These are phyloP conservation scores for Eudasyphora cyanicolor DNA, from an alignment of 2,888 invertebrate genomes.

Conservation along the genomic window DNA sequence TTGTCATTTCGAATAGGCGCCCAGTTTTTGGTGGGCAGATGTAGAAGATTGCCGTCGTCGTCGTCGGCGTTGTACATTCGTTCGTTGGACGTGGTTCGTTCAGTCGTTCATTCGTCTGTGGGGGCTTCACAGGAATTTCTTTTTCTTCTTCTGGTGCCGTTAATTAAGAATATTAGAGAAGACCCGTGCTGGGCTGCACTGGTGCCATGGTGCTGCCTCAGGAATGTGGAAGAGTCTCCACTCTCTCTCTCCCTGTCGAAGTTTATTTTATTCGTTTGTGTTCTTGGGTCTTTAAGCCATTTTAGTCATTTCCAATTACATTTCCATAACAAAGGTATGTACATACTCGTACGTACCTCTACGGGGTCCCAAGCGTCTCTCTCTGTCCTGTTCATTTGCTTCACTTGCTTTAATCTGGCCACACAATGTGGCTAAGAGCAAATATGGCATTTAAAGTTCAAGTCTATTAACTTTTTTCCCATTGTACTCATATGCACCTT, in stretches of 20 bases:
- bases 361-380: not conserved
- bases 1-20: conserved; percentile 67
- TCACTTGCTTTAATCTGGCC: not conserved
- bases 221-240: too few species aligned
- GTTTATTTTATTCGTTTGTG: too few species aligned
- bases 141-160: conserved; percentile 45
- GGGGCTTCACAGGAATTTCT: conserved; percentile 53
- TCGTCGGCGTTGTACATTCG: too few species aligned
- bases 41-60: conserved; percentile 25
- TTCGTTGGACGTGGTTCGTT: too few species aligned
- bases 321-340: not conserved
- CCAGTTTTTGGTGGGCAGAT: conserved; percentile 58
- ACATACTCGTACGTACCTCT: not conserved
- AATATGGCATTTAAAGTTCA: not conserved
- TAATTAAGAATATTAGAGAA: conserved; percentile 64
- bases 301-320: conserved; percentile 47
- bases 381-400: not conserved
- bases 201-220: conserved; percentile 32
- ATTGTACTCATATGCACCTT: not conserved
- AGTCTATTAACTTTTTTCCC: not conserved
- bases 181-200: not conserved
- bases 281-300: conserved; percentile 10
- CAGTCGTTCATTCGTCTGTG: too few species aligned
- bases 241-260: too few species aligned
- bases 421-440: conserved; percentile 8